Percentiles rank a stretch among this genome's conserved stretches.
These are phyloP conservation scores for Drosophila ironensis DNA, from an alignment of 1,140 invertebrate genomes.

Conservation along the genomic window DNA sequence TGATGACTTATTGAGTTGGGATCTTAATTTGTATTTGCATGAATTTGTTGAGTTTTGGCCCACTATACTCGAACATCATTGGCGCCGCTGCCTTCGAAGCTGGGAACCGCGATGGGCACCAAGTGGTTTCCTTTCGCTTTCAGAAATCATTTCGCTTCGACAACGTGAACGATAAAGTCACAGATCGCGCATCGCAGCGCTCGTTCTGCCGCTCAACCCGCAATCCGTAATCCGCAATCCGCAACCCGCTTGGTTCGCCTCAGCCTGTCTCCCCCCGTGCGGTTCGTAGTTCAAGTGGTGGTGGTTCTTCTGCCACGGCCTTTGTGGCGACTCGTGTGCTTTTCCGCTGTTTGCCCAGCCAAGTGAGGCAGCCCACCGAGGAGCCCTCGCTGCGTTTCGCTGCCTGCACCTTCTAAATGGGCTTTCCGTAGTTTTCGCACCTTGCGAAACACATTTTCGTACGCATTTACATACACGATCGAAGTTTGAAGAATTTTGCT, in stretches of 20 bases:
- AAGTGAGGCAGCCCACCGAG: slow-evolving; percentile 47
- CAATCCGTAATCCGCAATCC: neutral
- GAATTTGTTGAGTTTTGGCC: neutral
- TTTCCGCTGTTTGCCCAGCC: slow-evolving; percentile 58
- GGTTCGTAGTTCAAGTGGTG: slow-evolving; percentile 55
- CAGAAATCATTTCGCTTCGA: slow-evolving; percentile 82
- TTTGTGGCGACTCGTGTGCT: slow-evolving; percentile 44
- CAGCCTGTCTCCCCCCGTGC: slow-evolving; percentile 58
- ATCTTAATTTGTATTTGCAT: neutral
- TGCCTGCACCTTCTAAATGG: slow-evolving; percentile 81
- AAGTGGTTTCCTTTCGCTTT: slow-evolving; percentile 82
- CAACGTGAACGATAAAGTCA: slow-evolving; percentile 80
- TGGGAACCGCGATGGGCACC: slow-evolving; percentile 61
- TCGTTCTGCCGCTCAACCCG: slow-evolving; percentile 28
- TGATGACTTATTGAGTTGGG: neutral
- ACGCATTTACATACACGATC: slow-evolving; percentile 71
- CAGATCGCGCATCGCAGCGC: slow-evolving; percentile 77
- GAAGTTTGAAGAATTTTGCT: slow-evolving; percentile 44
- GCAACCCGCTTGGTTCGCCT: slow-evolving; percentile 41
- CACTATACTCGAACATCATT: slow-evolving; percentile 18
- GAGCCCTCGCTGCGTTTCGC: slow-evolving; percentile 69
- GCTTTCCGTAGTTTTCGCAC: slow-evolving; percentile 74
- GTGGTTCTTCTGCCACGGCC: slow-evolving; percentile 21
- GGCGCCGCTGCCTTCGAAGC: slow-evolving; percentile 18
- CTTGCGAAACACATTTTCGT: slow-evolving; percentile 74